These are phyloP conservation scores for Venturia canescens DNA, from an alignment of 1,140 invertebrate species.

Conservation along the genomic window DNA sequence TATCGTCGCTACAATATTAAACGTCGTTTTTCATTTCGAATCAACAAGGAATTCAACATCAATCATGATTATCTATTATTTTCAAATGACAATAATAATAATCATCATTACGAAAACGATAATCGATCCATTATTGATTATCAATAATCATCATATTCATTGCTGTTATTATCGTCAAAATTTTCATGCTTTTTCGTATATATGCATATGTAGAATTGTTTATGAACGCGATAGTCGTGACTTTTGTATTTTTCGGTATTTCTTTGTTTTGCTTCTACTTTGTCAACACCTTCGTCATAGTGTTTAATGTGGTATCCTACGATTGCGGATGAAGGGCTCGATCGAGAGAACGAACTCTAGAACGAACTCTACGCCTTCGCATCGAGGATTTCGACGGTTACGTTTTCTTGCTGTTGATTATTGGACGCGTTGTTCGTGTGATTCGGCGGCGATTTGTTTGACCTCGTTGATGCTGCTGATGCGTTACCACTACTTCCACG, in stretches of 20 bases:
- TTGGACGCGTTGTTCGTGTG: conserved; percentile 69
- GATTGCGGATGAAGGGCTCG: conserved; percentile 46
- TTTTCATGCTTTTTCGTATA: background rate
- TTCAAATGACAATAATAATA: too few species aligned
- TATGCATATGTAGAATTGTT: conserved; percentile 4
- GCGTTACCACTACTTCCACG: conserved; percentile 82
- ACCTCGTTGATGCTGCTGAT: conserved; percentile 79
- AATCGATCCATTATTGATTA: background rate
- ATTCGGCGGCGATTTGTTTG: conserved; percentile 76
- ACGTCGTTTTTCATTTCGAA: too few species aligned
- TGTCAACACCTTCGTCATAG: background rate
- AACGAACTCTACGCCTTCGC: conserved; percentile 70
- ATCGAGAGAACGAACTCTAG: conserved; percentile 43
- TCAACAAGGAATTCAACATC: too few species aligned
- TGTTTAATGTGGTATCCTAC: conserved; percentile 26
- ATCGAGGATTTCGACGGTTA: conserved; percentile 79
- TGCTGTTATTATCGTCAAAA: background rate
- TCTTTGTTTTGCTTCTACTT: background rate
- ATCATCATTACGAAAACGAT: too few species aligned
- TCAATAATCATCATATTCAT: background rate
- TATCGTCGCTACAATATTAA: too few species aligned
- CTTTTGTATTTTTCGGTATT: background rate
- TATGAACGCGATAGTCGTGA: background rate
- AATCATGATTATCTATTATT: too few species aligned
- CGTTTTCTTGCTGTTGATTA: conserved; percentile 72